Evolutionary conservation across 2,888 invertebrate genomes (phyloP).

Genomic region (Odontothrips loti): DNA sequence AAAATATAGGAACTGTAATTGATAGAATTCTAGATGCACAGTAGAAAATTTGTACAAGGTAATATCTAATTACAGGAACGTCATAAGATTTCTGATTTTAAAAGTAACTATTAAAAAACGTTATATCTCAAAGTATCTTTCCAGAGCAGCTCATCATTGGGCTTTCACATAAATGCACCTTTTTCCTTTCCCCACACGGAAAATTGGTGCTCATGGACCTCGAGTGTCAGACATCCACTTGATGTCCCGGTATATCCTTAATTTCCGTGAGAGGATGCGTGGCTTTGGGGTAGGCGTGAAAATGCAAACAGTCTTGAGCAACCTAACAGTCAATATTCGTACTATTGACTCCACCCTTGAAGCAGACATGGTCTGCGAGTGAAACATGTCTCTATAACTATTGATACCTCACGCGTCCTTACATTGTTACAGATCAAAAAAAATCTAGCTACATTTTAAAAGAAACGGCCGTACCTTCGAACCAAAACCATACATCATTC

Average conservation of each 20-base stretch:
- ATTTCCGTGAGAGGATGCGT: background rate
- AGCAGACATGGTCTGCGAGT: background rate
- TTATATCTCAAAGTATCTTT: background rate
- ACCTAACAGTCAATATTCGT: conserved; percentile 6
- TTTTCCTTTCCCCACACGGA: background rate
- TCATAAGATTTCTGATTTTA: conserved; percentile 9
- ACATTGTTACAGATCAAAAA: conserved; percentile 14
- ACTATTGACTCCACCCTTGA: conserved; percentile 9
- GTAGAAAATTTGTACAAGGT: conserved; percentile 24
- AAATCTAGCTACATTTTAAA: conserved; percentile 7
- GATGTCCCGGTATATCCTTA: background rate
- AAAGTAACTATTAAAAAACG: background rate
- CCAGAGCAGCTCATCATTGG: conserved; percentile 2
- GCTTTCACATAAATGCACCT: background rate
- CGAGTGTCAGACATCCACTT: background rate
- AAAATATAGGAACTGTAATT: conserved; percentile 27
- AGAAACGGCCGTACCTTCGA: background rate
- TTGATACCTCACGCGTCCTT: conserved; percentile 24
- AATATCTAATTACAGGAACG: conserved; percentile 7
- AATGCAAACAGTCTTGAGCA: conserved; percentile 23
- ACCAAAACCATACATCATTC: conserved; percentile 11
- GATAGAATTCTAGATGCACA: conserved; percentile 20
- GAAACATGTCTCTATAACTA: conserved; percentile 16
- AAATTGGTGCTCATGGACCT: background rate
- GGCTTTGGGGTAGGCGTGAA: conserved; percentile 21